Evolutionary conservation across 2,797 vertebrate genomes (phyloP).

Genomic region (Aselliscus stoliczkanus): DNA sequence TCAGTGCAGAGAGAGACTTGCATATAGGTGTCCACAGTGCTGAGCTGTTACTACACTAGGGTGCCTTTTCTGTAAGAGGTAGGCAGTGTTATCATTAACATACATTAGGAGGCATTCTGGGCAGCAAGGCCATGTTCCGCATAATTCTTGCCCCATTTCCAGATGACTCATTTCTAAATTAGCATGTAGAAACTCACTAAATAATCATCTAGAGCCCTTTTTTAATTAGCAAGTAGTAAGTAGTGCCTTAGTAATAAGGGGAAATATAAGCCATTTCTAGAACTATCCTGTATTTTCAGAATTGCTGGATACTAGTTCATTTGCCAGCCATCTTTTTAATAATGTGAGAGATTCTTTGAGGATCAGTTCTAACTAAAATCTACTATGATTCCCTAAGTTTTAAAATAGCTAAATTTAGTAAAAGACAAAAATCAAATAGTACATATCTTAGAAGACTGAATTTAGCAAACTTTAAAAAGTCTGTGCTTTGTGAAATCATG

Average conservation of each 20-base stretch:
- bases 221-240: neutral
- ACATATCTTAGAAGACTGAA: slow-evolving; percentile 44
- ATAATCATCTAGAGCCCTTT: neutral
- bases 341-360: slow-evolving; percentile 42
- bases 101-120: neutral
- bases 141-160: slow-evolving; percentile 1
- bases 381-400: slow-evolving; percentile 52
- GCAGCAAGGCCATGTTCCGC: neutral
- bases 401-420: slow-evolving; percentile 59
- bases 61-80: neutral
- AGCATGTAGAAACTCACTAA: neutral
- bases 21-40: neutral
- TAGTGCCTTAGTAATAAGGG: neutral
- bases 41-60: neutral
- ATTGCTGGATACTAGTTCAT: slow-evolving; percentile 1
- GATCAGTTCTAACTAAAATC: slow-evolving; percentile 58
- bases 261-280: neutral
- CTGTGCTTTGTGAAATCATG: slow-evolving; percentile 56
- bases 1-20: neutral
- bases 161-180: neutral
- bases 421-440: slow-evolving; percentile 45
- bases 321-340: slow-evolving; percentile 28
- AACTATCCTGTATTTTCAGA: slow-evolving; percentile 20
- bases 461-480: slow-evolving; percentile 47
- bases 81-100: neutral